These are phyloP conservation scores for Lepidochrysops patricia DNA, from an alignment of 2,888 invertebrate species.

Conservation along the genomic window DNA sequence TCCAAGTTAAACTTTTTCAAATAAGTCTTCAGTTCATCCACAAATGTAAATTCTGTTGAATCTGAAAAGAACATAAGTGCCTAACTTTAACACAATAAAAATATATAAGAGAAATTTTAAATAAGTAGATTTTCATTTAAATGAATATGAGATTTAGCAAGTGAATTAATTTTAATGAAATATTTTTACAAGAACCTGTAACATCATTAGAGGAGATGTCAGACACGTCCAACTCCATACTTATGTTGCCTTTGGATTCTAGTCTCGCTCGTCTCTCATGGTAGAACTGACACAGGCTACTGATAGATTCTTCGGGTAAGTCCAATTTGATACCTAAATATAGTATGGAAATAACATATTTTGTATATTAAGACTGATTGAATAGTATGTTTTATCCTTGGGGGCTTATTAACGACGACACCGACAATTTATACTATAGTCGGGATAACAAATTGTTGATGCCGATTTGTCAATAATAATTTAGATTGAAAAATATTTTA, in stretches of 20 bases:
- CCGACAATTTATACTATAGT: no score
- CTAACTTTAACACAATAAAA: no score
- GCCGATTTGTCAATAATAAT: no score
- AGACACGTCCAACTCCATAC: constrained; percentile 45
- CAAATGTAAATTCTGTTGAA: constrained; percentile 34
- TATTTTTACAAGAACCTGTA: constrained; percentile 33
- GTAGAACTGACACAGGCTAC: constrained; percentile 42
- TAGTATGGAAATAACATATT: constrained; percentile 1
- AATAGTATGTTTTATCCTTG: no score
- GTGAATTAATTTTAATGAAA: no score
- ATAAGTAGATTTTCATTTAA: no score
- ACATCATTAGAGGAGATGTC: constrained; percentile 37
- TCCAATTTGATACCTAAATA: constrained; percentile 39
- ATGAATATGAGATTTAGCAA: no score
- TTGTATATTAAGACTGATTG: background rate
- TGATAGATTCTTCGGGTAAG: constrained; percentile 40
- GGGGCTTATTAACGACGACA: no score
- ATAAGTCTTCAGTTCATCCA: constrained; percentile 51
- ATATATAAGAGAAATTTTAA: no score
- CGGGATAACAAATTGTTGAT: no score
- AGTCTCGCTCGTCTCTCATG: constrained; percentile 34
- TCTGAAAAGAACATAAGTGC: no score
- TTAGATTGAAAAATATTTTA: constrained; percentile 19
- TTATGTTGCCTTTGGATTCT: constrained; percentile 38
- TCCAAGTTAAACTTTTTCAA: constrained; percentile 54